Evolutionary conservation across 2,888 invertebrate species (phyloP).

Genomic region (Melieria picta): DNA sequence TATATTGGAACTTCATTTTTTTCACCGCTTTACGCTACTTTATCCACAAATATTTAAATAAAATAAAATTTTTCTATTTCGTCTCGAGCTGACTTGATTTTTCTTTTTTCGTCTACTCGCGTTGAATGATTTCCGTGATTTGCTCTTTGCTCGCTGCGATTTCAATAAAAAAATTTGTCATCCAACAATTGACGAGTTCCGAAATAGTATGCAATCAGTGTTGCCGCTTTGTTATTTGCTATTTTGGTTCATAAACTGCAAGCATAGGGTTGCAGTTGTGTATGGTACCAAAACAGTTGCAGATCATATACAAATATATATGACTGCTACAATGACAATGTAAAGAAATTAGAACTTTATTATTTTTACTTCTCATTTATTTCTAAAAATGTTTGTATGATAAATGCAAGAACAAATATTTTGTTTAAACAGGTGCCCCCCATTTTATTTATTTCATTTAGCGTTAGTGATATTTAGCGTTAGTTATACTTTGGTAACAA

Average conservation of each 20-base stretch:
- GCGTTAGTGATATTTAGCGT: background rate
- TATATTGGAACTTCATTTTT: slow-evolving; percentile 95
- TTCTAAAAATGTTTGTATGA: no score
- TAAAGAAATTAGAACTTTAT: no score
- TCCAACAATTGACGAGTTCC: slow-evolving; percentile 3
- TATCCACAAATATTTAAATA: background rate
- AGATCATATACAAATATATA: no score
- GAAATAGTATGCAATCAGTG: background rate
- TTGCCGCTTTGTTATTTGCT: slow-evolving; percentile 5
- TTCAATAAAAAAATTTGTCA: slow-evolving; percentile 22
- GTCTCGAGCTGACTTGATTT: slow-evolving; percentile 12
- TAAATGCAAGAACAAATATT: background rate
- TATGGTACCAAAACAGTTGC: no score
- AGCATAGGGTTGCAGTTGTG: background rate
- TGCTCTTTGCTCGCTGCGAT: slow-evolving; percentile 22
- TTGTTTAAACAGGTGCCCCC: background rate
- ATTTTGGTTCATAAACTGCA: background rate
- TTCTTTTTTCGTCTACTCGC: slow-evolving; percentile 2
- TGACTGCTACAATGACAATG: no score
- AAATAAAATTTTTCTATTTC: background rate
- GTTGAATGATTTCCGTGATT: background rate
- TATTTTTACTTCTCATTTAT: no score
- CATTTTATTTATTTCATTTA: background rate
- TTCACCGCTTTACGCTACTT: background rate
- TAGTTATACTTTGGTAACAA: no score